These are phyloP conservation scores for Gallinago stenura DNA, from an alignment of 2,797 vertebrate genomes.

Conservation along the genomic window DNA sequence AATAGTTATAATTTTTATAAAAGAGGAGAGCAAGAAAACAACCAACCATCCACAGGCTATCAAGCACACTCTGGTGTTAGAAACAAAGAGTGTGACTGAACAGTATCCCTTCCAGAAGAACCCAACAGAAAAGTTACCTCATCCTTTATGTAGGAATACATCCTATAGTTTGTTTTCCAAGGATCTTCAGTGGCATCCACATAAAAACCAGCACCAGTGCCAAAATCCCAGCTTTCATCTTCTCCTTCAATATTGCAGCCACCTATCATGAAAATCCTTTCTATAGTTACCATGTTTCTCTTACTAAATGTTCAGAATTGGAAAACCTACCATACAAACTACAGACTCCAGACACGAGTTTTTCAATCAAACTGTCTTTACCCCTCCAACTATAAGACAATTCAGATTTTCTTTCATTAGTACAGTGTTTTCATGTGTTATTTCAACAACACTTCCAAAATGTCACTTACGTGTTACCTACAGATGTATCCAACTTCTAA, in stretches of 20 bases:
- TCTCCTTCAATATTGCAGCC: constrained; percentile 94
- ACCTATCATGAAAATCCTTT: constrained; percentile 77
- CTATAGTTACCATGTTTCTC: not conserved
- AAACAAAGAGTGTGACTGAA: not conserved
- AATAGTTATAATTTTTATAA: not conserved
- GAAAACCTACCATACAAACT: not conserved
- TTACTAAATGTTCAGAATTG: not conserved
- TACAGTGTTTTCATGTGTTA: not conserved
- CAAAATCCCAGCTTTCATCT: constrained; percentile 97
- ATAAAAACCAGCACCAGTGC: constrained; percentile 95
- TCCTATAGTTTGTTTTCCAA: constrained; percentile 95
- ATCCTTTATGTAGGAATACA: constrained; percentile 93
- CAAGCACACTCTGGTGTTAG: not conserved
- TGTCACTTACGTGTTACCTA: not conserved
- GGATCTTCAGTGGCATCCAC: constrained; percentile 92
- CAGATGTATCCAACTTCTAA: not conserved
- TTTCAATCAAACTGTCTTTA: not conserved
- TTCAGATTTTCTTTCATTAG: not conserved
- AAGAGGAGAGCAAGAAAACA: not conserved
- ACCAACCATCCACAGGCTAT: not conserved
- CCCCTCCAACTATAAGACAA: not conserved
- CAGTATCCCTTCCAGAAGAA: not conserved
- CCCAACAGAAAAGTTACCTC: constrained; percentile 82
- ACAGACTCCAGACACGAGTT: rapidly evolving
- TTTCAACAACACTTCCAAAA: not conserved